phyloP scores from a whole-genome alignment of 2,888 invertebrate genomes.

The Zhuqinia jingwanae region DNA sequence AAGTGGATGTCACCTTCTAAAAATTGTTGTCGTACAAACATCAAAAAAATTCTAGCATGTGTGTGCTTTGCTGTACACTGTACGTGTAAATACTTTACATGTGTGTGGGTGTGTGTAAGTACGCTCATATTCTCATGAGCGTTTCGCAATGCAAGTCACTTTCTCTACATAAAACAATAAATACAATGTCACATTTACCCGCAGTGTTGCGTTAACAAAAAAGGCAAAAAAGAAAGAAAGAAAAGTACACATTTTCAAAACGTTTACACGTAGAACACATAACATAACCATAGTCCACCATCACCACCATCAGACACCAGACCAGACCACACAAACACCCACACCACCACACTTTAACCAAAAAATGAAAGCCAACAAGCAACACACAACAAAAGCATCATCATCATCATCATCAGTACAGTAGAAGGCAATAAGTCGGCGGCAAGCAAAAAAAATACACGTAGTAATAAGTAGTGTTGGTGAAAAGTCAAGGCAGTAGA shows the following conservation, averaged over 20 bases:
- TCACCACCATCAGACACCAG: background rate
- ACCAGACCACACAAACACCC: background rate
- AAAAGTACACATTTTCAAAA: slow-evolving; percentile 21
- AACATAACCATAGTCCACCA: slow-evolving; percentile 29
- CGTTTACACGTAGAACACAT: slow-evolving; percentile 30
- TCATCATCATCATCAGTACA: no score
- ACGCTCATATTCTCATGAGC: background rate
- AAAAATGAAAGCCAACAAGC: background rate
- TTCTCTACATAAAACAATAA: slow-evolving; percentile 36
- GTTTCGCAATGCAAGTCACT: background rate
- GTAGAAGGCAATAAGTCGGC: no score
- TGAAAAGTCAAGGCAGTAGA: slow-evolving; percentile 11
- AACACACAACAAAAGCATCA: background rate
- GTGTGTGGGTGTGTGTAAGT: background rate
- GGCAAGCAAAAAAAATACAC: background rate
- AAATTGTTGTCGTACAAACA: background rate
- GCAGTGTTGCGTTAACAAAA: background rate
- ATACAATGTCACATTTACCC: slow-evolving; percentile 18
- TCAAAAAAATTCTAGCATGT: background rate
- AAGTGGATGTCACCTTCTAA: background rate
- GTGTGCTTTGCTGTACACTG: background rate
- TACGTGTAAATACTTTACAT: background rate
- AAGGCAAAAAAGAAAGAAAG: background rate
- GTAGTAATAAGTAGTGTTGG: background rate
- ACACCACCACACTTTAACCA: background rate